These are phyloP conservation scores for Etheostoma cragini DNA, from an alignment of 2,113 vertebrate genomes.

Conservation along the genomic window DNA sequence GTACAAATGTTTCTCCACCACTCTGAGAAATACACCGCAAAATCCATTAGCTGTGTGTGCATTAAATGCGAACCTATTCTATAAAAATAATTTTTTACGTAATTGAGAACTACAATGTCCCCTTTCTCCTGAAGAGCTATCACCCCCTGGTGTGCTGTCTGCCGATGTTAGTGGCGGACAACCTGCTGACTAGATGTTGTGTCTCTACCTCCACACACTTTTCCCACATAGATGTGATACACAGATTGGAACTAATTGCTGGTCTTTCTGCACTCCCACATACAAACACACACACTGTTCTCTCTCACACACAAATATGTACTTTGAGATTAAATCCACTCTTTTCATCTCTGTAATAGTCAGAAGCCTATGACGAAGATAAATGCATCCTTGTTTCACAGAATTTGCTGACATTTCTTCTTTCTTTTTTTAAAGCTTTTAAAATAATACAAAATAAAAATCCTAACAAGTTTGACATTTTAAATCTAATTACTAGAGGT, in stretches of 20 bases:
- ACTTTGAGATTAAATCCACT: slow-evolving; percentile 8
- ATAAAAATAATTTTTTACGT: slow-evolving; percentile 27
- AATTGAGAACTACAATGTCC: slow-evolving; percentile 11
- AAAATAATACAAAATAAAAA: too few species aligned
- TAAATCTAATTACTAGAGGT: not conserved
- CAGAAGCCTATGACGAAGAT: not conserved
- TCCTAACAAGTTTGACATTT: not conserved
- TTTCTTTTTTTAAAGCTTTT: too few species aligned
- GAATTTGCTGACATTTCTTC: not conserved
- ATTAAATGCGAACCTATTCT: slow-evolving; percentile 2
- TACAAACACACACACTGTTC: slow-evolving; percentile 18
- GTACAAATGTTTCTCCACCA: not conserved
- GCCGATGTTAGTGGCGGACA: slow-evolving; percentile 24
- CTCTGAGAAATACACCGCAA: slow-evolving; percentile 13
- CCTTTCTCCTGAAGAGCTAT: slow-evolving; percentile 15
- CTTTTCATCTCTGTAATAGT: slow-evolving; percentile 7
- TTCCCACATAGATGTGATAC: slow-evolving; percentile 54
- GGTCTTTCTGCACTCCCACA: slow-evolving; percentile 29
- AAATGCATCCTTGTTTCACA: not conserved
- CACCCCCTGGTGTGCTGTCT: slow-evolving; percentile 34
- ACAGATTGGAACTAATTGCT: slow-evolving; percentile 66
- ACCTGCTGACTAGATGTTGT: slow-evolving; percentile 56
- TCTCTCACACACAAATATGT: slow-evolving; percentile 22
- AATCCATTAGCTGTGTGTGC: slow-evolving; percentile 21
- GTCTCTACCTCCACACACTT: slow-evolving; percentile 52